Base-by-base conservation (phyloP, 2,797 vertebrate species). In the Enteromius radiatus region DNA sequence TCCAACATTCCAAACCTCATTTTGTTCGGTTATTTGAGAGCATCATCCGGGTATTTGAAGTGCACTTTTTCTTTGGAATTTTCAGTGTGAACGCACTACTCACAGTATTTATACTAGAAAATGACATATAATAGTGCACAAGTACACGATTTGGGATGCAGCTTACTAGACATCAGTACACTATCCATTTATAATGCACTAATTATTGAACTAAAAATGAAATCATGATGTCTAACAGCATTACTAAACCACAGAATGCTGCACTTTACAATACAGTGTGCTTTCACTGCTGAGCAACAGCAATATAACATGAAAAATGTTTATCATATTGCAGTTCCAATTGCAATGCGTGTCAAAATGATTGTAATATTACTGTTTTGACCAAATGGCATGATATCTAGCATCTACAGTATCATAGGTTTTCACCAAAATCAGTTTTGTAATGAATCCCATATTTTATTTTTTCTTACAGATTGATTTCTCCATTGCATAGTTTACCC, bases 401-500 rank as follows among this genome's bases (percentile, higher is more conserved):
- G 45, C 8, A 21, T 49, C 19, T 31, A n/a, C n/a, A n/a, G n/a
- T n/a, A 49, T 2, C 69, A 52, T 21, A 31, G 47, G 17, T 17
- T 21, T 71, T 71, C 8, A 49, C 49, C 31, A 49, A 17, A 31
- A 73, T 49, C 17, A 52, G 26, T 26, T 33, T 71, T 70, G 41
- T 10, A 47, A 28, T 26, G n/a, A 69, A 41, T 7, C n/a, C 7
- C 1, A 0, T 23, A 45, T 47, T 70, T 47, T 0, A 70, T 70
- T 12, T 11, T 28, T 47, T 33, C 2, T 28, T 3, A 10, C 26
- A 49, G 26, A 43, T 71, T 45, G n/a, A 23, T 69, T 45, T 71
- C 49, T 71, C 23, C 26, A 71, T 49, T 49, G 15, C 8, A 71
- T 12, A 26, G 28, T 71, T 76, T 79, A 41, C 17, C 74, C 71